Percentiles rank a stretch among this genome's conserved stretches.
Evolutionary conservation across 53 echinoderm and acorn worm species (phyloP).

Genomic region (Hippasteria phrygiana): DNA sequence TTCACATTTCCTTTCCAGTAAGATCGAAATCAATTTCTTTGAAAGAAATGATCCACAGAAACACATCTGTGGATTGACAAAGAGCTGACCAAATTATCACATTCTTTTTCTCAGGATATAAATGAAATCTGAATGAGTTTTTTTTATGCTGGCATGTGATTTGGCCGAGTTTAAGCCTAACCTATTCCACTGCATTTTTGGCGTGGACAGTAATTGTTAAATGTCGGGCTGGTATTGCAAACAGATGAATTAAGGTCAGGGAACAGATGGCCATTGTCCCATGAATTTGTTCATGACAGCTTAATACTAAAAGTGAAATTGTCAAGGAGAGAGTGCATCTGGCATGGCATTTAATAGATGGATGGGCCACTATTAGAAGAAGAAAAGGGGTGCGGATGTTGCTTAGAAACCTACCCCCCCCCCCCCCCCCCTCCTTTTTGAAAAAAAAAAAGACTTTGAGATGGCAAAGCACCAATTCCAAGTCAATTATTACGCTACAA

Average conservation of each 20-base stretch:
- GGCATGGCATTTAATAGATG: background rate
- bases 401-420: background rate
- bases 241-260: slow-evolving; percentile 12
- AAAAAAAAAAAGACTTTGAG: background rate
- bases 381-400: background rate
- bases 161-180: too few relatives aligned
- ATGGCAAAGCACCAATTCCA: slow-evolving; percentile 18
- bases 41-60: too few relatives aligned
- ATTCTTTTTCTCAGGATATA: too few relatives aligned
- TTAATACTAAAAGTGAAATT: background rate
- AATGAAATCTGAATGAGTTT: too few relatives aligned
- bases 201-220: too few relatives aligned
- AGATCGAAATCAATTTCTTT: too few relatives aligned
- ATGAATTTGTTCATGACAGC: background rate
- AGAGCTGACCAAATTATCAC: too few relatives aligned
- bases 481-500: slow-evolving; percentile 19
- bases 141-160: too few relatives aligned
- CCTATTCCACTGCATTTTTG: too few relatives aligned
- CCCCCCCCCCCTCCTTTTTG: background rate
- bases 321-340: background rate
- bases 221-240: too few relatives aligned
- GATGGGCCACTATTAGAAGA: background rate
- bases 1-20: too few relatives aligned
- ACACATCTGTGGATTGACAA: too few relatives aligned
- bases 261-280: slow-evolving; percentile 53